These are phyloP conservation scores for Napeogenes sylphis DNA, from an alignment of 2,888 invertebrate species.

Conservation along the genomic window DNA sequence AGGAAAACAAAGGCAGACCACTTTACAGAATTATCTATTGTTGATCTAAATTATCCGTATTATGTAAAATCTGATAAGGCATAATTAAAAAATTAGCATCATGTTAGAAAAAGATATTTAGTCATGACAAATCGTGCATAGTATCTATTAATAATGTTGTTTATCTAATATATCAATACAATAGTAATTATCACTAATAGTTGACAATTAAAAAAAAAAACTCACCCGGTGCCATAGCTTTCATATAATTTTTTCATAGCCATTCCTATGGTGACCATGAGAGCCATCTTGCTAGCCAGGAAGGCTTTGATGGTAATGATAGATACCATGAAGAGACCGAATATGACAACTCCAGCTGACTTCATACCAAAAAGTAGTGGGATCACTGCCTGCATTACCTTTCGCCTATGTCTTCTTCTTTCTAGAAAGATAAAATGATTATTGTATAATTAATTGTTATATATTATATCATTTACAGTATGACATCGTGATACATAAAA, in stretches of 20 bases:
- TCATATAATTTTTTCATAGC: conserved; percentile 80
- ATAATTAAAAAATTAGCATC: too few relatives aligned
- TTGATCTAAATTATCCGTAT: too few relatives aligned
- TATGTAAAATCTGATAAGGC: too few relatives aligned
- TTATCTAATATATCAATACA: too few relatives aligned
- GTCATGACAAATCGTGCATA: too few relatives aligned
- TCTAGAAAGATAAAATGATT: conserved; percentile 40
- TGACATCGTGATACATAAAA: too few relatives aligned
- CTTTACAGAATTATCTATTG: too few relatives aligned
- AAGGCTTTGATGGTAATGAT: conserved; percentile 82
- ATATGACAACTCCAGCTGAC: conserved; percentile 79
- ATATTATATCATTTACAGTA: not conserved
- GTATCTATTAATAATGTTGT: too few relatives aligned
- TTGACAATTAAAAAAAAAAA: not conserved
- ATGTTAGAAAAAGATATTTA: too few relatives aligned
- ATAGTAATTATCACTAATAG: too few relatives aligned
- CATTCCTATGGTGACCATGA: conserved; percentile 80
- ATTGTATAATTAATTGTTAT: not conserved
- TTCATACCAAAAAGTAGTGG: conserved; percentile 84
- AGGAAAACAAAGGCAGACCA: not conserved
- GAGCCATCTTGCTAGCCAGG: conserved; percentile 82
- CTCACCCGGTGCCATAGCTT: conserved; percentile 71
- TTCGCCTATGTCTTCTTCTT: conserved; percentile 75
- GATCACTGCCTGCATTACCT: conserved; percentile 79
- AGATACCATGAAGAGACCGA: conserved; percentile 79